Conservation (phyloP, 1,140 invertebrate genomes). For the Drosophila azteca region DNA sequence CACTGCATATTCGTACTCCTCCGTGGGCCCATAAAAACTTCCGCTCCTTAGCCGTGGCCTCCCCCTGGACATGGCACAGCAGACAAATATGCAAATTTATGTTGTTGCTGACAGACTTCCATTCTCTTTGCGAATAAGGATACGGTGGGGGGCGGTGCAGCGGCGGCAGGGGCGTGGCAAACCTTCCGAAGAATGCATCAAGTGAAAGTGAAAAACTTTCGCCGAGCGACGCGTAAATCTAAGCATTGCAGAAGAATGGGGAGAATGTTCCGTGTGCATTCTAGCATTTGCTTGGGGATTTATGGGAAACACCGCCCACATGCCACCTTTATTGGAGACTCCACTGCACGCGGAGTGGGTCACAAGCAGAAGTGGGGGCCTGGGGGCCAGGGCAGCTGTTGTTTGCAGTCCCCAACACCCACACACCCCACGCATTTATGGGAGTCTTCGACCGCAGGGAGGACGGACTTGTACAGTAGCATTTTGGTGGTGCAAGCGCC, state of each 20-base stretch:
- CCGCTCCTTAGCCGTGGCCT: slow-evolving; percentile 2
- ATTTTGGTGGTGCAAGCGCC: not conserved
- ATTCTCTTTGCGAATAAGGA: slow-evolving; percentile 1
- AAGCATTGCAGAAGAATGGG: slow-evolving; percentile 55
- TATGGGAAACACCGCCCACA: slow-evolving; percentile 39
- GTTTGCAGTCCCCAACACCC: slow-evolving; percentile 2
- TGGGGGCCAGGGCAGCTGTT: slow-evolving; percentile 26
- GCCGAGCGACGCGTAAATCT: slow-evolving; percentile 68
- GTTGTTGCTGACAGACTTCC: slow-evolving; percentile 61
- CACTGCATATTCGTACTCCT: slow-evolving; percentile 43
- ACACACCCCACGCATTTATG: slow-evolving; percentile 2
- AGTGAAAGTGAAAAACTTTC: slow-evolving; percentile 78
- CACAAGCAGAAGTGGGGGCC: slow-evolving; percentile 7
- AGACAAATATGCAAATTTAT: slow-evolving; percentile 81
- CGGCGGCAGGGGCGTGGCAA: not conserved
- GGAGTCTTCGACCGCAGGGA: not conserved
- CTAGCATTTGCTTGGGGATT: slow-evolving; percentile 53
- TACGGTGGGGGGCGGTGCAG: slow-evolving; percentile 11
- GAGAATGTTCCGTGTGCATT: slow-evolving; percentile 67
- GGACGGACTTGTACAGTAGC: not conserved
- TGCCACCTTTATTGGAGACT: slow-evolving; percentile 12
- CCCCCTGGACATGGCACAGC: slow-evolving; percentile 8
- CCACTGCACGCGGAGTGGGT: slow-evolving; percentile 7
- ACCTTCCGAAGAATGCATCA: slow-evolving; percentile 57
- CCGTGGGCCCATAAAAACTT: slow-evolving; percentile 24